These are phyloP conservation scores for Automeris io DNA, from an alignment of 2,888 invertebrate genomes.

Conservation along the genomic window DNA sequence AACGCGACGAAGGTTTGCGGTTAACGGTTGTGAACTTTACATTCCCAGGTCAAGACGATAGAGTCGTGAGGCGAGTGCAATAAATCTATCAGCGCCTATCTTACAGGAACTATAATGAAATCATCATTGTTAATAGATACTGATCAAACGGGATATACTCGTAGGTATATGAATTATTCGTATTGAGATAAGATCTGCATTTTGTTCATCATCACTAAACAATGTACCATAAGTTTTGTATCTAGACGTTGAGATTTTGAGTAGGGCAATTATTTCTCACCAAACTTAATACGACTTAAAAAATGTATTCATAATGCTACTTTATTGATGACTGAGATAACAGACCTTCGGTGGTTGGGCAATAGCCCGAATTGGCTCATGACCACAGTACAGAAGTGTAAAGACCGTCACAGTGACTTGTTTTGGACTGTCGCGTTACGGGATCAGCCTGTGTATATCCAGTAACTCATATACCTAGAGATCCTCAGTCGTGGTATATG, in stretches of 20 bases:
- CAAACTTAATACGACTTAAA: background rate
- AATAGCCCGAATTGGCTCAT: no score
- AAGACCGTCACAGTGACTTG: no score
- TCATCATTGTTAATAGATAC: no score
- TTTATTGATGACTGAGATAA: no score
- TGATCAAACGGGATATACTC: background rate
- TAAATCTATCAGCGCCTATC: slow-evolving; percentile 9
- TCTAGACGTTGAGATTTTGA: background rate
- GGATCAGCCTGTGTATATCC: no score
- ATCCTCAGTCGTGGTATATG: no score
- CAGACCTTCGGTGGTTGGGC: no score
- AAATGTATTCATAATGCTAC: no score
- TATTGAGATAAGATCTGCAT: background rate
- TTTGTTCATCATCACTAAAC: background rate
- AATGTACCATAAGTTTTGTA: background rate
- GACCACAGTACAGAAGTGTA: no score
- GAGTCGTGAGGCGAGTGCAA: slow-evolving; percentile 12
- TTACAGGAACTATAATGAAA: background rate
- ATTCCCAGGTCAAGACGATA: slow-evolving; percentile 13
- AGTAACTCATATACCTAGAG: no score
- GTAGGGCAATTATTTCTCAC: no score
- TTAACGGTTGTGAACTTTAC: slow-evolving; percentile 4
- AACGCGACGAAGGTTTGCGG: background rate
- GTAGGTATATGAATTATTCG: background rate
- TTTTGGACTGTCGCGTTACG: no score